Evolutionary conservation across 92 coral and sea anemone genomes (phyloP), one percentile per base, ranked within the genome.

Genomic region (Epizoanthus ramosus): DNA sequence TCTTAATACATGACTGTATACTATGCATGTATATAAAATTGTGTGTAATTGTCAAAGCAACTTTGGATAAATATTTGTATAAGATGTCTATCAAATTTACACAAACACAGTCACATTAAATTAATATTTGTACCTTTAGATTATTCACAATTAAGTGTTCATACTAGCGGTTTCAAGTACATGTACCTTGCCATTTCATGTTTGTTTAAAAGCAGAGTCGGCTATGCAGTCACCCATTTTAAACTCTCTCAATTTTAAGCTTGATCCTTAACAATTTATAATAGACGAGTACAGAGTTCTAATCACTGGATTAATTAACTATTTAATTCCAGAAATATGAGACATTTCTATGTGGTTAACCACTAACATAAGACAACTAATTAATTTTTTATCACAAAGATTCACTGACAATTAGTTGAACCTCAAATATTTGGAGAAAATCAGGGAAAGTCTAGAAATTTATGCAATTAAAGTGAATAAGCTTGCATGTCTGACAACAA

Each of bases 361-460:
- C 59, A 56, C 47, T 28, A n/a, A 13, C 21, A 22, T 10, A 37
- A 56, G 31, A 8, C 19, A 67, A 67, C n/a, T 28, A 54, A 22
- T 74, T 9, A 74, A 74, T 54, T 57, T 74, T 74, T 74, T 56
- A 74, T 56, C 0, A 56, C 65, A 56, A n/a, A 28, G 52, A 19
- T 57, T 17, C n/a, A n/a, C n/a, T 56, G 31, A 5, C 19, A 28
- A 16, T 31, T 25, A 28, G 17, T 23, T 50, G 2, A 28, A n/a
- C 56, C 17, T 14, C n/a, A n/a, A 28, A 28, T 50, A 17, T 74
- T 12, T 16, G 18, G 33, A 56, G 61, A 5, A 74, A 33, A 8
- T 17, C 10, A 24, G 31, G 59, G 35, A 31, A 16, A 37, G 61
- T 22, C 28, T 25, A 17, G 6, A 1, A 22, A 47, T n/a, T n/a